A percentile compares a stretch with the other conserved stretches of the same genome.
phyloP scores from a whole-genome alignment of 2,113 vertebrate species.

The Mormoops blainvillei region DNA sequence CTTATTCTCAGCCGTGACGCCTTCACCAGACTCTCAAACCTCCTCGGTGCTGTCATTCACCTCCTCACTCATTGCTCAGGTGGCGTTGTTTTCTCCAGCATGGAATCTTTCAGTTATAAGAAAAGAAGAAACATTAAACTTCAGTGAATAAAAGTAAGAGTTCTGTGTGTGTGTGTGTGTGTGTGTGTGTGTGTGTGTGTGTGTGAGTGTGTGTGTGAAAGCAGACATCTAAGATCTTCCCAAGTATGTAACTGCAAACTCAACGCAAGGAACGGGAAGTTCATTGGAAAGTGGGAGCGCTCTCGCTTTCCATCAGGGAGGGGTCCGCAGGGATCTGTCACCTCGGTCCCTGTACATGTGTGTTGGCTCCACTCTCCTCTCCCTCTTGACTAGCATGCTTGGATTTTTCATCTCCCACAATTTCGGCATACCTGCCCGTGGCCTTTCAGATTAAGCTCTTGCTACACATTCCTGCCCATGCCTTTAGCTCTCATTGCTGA shows the following conservation, averaged over 20 bases:
- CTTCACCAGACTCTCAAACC: not conserved
- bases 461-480: not conserved
- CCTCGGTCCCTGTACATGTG: not conserved
- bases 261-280: not conserved
- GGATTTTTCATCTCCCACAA: not conserved
- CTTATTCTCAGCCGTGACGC: not conserved
- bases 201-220: not conserved
- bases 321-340: not conserved
- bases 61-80: not conserved
- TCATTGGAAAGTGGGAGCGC: not conserved
- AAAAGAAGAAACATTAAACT: not conserved
- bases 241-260: not conserved
- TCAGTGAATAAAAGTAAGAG: not conserved
- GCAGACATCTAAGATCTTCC: not conserved
- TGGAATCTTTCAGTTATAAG: not conserved
- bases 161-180: not conserved
- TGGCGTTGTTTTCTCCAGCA: not conserved
- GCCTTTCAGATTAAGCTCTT: not conserved
- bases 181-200: too few relatives aligned
- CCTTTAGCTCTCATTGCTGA: not conserved
- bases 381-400: not conserved
- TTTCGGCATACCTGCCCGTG: fast-evolving
- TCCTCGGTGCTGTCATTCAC: not conserved
- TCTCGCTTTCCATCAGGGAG: not conserved
- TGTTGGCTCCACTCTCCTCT: not conserved